Evolutionary conservation across 1,140 invertebrate species (phyloP).

Genomic region (Pseudomyrmex flavicornis): DNA sequence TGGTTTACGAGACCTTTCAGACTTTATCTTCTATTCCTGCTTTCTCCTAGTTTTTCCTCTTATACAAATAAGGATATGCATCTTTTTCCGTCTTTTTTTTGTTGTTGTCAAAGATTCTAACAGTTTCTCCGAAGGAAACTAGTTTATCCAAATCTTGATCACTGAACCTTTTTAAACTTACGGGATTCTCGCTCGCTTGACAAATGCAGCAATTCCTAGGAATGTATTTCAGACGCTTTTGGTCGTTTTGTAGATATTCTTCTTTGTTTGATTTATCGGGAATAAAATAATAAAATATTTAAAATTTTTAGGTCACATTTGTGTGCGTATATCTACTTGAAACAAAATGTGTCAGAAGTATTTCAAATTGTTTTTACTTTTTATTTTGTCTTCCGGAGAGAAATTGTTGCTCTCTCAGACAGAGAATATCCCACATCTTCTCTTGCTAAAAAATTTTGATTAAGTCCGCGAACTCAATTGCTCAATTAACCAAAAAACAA

Average conservation of each 20-base stretch:
- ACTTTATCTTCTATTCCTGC: conserved; percentile 24
- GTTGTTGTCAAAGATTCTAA: not conserved
- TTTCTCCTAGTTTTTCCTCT: not conserved
- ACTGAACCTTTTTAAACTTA: not conserved
- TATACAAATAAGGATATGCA: not conserved
- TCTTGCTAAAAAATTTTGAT: not conserved
- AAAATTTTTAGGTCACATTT: too few species aligned
- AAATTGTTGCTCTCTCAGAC: not conserved
- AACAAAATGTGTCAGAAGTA: not conserved
- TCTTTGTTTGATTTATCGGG: too few species aligned
- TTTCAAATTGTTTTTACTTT: not conserved
- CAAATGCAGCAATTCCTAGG: not conserved
- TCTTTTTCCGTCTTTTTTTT: not conserved
- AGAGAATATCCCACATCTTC: not conserved
- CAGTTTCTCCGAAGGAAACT: not conserved
- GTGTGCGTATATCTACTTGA: not conserved
- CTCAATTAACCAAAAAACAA: conserved; percentile 2
- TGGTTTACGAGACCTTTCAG: conserved; percentile 12
- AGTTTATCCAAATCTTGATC: not conserved
- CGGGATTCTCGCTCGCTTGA: not conserved
- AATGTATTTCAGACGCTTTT: not conserved
- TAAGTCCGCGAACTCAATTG: not conserved
- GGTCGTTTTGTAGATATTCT: too few species aligned
- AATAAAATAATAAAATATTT: too few species aligned
- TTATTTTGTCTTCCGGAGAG: conserved; percentile 5